Evolutionary conservation across 2,113 vertebrate species (phyloP).

Genomic region (Tympanuchus pallidicinctus): DNA sequence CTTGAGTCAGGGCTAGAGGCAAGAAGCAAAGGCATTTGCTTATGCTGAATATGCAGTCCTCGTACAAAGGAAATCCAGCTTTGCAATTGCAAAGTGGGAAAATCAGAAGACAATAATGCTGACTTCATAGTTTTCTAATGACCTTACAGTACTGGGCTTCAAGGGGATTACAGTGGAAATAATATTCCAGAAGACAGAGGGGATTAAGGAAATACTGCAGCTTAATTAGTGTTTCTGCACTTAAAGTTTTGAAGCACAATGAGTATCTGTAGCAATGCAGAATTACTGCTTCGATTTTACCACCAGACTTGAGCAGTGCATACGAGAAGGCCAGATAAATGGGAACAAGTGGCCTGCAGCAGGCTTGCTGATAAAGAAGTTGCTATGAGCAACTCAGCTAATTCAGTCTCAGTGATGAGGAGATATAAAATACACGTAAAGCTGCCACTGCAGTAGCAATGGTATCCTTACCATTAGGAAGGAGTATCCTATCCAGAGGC

Average conservation of each 20-base stretch:
- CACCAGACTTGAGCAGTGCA: background rate
- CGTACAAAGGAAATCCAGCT: background rate
- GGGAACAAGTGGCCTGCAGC: background rate
- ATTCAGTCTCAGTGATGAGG: background rate
- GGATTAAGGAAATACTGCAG: background rate
- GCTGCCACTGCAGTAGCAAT: background rate
- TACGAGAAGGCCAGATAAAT: background rate
- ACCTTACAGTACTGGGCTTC: background rate
- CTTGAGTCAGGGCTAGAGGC: background rate
- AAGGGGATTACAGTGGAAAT: background rate
- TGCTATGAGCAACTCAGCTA: background rate
- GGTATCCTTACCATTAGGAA: slow-evolving; percentile 91
- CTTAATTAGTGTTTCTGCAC: background rate
- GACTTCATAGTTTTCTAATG: background rate
- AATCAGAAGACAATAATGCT: background rate
- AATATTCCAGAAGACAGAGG: background rate
- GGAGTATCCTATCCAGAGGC: slow-evolving; percentile 97
- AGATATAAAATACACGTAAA: background rate
- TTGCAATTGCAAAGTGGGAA: background rate
- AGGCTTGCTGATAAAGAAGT: background rate
- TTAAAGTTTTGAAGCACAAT: background rate
- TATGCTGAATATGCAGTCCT: background rate
- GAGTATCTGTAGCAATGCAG: background rate
- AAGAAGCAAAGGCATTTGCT: background rate
- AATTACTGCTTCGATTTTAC: background rate